Evolutionary conservation across 1,140 invertebrate species (phyloP).

Genomic region (Hesperophylax magnus): DNA sequence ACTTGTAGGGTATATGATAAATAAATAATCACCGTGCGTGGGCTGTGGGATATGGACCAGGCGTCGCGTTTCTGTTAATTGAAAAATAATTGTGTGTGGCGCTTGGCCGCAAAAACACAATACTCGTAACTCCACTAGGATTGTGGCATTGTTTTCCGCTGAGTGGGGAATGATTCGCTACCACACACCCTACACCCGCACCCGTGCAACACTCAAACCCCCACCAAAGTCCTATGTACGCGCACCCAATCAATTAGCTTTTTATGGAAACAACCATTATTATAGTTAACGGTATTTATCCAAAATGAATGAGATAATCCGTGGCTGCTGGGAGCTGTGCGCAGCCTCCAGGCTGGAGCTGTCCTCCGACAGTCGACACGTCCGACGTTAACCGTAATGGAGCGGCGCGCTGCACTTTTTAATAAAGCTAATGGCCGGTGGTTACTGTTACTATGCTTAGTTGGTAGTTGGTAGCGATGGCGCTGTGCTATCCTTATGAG

Average conservation of each 20-base stretch:
- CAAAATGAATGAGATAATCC: too few relatives aligned
- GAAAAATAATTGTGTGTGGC: conserved; percentile 21
- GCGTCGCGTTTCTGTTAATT: conserved; percentile 3
- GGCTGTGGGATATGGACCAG: too few relatives aligned
- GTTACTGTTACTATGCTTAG: neutral
- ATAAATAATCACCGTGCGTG: too few relatives aligned
- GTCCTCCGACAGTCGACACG: neutral
- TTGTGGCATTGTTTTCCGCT: conserved; percentile 22
- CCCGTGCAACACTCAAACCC: too few relatives aligned
- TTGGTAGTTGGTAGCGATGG: neutral
- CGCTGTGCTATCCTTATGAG: neutral
- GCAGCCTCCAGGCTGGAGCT: too few relatives aligned
- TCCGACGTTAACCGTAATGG: neutral
- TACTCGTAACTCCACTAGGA: conserved; percentile 6
- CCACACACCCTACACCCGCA: neutral
- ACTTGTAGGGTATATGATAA: too few relatives aligned
- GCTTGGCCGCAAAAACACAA: conserved; percentile 19
- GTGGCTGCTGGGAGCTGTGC: too few relatives aligned
- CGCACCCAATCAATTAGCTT: too few relatives aligned
- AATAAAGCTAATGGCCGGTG: conserved; percentile 49
- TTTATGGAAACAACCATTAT: too few relatives aligned
- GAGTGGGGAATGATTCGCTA: conserved; percentile 19
- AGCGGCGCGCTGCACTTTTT: conserved; percentile 43
- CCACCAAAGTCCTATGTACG: too few relatives aligned
- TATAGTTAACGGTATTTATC: too few relatives aligned